Percentiles rank a stretch among this genome's conserved stretches.
Evolutionary conservation across 2,113 vertebrate genomes (phyloP).

Genomic region (Hepsetus odoe): DNA sequence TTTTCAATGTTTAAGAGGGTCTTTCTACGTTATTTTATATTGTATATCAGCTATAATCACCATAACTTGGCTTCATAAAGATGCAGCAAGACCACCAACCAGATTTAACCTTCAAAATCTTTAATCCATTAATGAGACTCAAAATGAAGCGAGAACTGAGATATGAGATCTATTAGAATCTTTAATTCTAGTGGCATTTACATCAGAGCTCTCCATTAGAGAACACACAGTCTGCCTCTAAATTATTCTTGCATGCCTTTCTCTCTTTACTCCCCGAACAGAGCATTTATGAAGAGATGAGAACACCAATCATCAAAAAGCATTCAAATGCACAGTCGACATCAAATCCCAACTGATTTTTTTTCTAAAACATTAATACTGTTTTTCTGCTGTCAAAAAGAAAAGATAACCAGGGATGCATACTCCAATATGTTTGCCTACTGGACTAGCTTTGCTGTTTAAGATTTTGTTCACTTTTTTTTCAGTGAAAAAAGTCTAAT

Average conservation of each 20-base stretch:
- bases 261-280: neutral
- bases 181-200: constrained; percentile 46
- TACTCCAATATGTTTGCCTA: neutral
- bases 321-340: constrained; percentile 3
- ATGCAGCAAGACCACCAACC: constrained; percentile 35
- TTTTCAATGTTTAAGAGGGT: neutral
- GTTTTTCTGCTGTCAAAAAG: constrained; percentile 1
- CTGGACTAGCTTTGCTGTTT: neutral
- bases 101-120: constrained; percentile 43
- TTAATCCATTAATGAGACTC: constrained; percentile 43
- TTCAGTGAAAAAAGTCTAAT: no score
- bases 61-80: constrained; percentile 29
- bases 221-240: constrained; percentile 18
- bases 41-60: constrained; percentile 45
- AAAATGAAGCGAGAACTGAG: constrained; percentile 32
- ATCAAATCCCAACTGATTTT: constrained; percentile 16
- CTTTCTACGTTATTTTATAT: constrained; percentile 10
- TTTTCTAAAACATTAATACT: neutral
- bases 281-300: neutral
- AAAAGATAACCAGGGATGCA: neutral
- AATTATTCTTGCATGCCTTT: neutral
- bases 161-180: constrained; percentile 45
- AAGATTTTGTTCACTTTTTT: neutral
- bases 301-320: neutral
- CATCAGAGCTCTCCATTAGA: constrained; percentile 29